Conservation (phyloP, 1,140 invertebrate species). For the Dreissena rostriformis region DNA sequence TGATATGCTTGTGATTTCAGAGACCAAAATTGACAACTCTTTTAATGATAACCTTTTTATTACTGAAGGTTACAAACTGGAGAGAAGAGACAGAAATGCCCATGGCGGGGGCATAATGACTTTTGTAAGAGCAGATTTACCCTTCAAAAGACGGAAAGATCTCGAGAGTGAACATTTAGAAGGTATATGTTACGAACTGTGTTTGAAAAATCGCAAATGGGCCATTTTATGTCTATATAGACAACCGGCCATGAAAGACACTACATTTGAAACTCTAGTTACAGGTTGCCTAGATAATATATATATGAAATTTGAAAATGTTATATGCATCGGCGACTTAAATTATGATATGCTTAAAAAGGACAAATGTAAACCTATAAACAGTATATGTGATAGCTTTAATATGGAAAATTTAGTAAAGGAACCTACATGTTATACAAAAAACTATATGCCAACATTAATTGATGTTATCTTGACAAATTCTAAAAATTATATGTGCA, state of each 20-base stretch:
- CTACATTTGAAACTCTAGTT: too few relatives aligned
- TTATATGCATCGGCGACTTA: constrained; percentile 35
- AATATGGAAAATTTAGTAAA: constrained; percentile 42
- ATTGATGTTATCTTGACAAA: constrained; percentile 29
- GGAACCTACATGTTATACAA: constrained; percentile 32
- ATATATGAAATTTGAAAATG: constrained; percentile 34
- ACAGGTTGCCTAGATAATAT: too few relatives aligned
- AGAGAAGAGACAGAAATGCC: constrained; percentile 26
- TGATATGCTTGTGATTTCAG: not conserved
- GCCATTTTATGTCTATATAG: too few relatives aligned
- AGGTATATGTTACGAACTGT: constrained; percentile 12
- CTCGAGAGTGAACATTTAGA: constrained; percentile 8
- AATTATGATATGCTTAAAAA: constrained; percentile 31
- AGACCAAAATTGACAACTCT: constrained; percentile 25
- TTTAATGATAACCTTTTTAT: constrained; percentile 12
- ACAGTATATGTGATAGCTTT: constrained; percentile 50
- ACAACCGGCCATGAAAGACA: too few relatives aligned
- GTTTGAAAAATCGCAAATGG: not conserved
- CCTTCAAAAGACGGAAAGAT: constrained; percentile 20
- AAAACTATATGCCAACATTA: constrained; percentile 4
- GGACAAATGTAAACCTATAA: constrained; percentile 13
- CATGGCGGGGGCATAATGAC: constrained; percentile 22
- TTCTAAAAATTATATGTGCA: not conserved
- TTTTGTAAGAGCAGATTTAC: constrained; percentile 35
- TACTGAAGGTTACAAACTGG: constrained; percentile 11